A percentile compares a stretch with the other conserved stretches of the same genome.
These are phyloP conservation scores for Ataeniobius toweri DNA, from an alignment of 2,797 vertebrate genomes.

Conservation along the genomic window DNA sequence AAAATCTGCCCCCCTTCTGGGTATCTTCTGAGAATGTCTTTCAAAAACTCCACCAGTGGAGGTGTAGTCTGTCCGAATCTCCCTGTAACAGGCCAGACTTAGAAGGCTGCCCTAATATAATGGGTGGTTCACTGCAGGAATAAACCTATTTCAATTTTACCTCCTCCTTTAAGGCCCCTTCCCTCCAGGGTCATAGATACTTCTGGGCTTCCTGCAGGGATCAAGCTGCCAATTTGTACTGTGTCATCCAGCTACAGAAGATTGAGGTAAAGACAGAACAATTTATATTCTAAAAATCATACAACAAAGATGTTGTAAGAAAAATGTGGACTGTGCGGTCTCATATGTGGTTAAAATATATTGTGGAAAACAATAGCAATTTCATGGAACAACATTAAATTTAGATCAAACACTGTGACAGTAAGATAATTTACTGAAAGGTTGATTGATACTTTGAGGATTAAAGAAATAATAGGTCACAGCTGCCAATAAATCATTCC, in stretches of 20 bases:
- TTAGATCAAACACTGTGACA: not conserved
- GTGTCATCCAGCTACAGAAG: constrained; percentile 83
- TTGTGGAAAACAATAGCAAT: not conserved
- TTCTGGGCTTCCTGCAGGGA: constrained; percentile 78
- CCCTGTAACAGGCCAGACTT: constrained; percentile 77
- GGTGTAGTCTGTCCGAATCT: constrained; percentile 98
- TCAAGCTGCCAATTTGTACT: constrained; percentile 82
- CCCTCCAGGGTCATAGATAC: constrained; percentile 89
- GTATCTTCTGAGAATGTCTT: constrained; percentile 96
- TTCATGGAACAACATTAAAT: not conserved
- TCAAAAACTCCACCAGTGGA: constrained; percentile 96
- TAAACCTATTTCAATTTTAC: constrained; percentile 71
- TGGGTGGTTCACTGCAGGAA: not conserved
- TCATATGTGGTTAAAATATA: not conserved
- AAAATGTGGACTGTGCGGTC: not conserved
- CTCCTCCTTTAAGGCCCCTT: constrained; percentile 93
- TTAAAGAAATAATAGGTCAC: not conserved
- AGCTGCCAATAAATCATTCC: constrained; percentile 10
- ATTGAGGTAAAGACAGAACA: constrained; percentile 24
- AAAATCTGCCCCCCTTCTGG: constrained; percentile 98
- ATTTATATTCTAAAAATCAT: not conserved
- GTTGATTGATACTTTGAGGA: not conserved
- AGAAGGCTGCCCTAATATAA: constrained; percentile 12
- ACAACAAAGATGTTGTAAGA: not conserved
- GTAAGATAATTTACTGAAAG: not conserved